These are phyloP conservation scores for Myripristis murdjan DNA, from an alignment of 2,797 vertebrate species.

Conservation along the genomic window DNA sequence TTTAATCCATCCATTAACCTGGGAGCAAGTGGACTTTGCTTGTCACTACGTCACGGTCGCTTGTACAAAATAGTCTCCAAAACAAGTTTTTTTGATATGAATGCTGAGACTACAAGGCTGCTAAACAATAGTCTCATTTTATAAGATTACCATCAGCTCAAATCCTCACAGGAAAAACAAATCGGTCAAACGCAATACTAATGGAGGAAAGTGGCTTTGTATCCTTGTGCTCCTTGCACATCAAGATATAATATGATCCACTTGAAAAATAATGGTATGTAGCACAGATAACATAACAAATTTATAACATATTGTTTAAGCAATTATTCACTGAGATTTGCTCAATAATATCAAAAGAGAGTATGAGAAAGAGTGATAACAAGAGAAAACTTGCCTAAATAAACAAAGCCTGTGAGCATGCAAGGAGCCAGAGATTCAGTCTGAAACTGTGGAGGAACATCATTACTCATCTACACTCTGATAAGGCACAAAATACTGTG, in stretches of 20 bases:
- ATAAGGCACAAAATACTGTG: neutral
- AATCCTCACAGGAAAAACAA: neutral
- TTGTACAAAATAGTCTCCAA: constrained; percentile 62
- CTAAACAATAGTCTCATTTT: neutral
- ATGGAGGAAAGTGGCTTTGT: neutral
- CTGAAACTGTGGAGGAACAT: neutral
- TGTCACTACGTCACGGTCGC: constrained; percentile 76
- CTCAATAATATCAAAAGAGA: no score
- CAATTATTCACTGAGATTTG: neutral
- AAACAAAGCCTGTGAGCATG: constrained; percentile 13
- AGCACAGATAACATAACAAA: neutral
- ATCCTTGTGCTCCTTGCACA: neutral
- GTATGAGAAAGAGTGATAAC: neutral
- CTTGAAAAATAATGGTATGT: neutral
- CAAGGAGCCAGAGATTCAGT: neutral
- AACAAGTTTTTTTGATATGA: constrained; percentile 37
- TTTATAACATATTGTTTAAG: neutral
- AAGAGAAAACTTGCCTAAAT: constrained; percentile 2
- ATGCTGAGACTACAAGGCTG: neutral
- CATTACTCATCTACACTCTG: neutral
- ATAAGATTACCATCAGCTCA: neutral
- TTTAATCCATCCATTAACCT: constrained; percentile 51
- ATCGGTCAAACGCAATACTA: neutral
- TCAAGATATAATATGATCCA: neutral
- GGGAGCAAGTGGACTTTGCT: constrained; percentile 71